Evolutionary conservation across 2,797 vertebrate species (phyloP).

Genomic region (Cygnus olor): DNA sequence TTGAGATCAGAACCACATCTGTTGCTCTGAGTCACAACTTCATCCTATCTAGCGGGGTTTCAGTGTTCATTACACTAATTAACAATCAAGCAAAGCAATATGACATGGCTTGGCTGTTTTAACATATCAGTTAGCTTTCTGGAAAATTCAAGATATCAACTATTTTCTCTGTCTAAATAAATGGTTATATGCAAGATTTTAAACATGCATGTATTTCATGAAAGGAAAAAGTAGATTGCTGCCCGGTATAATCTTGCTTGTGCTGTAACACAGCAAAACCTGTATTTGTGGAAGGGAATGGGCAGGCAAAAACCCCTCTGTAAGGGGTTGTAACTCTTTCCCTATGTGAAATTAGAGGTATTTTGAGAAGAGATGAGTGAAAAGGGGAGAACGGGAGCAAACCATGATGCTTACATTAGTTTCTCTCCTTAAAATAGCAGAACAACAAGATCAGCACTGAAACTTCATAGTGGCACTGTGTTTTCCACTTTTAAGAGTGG

Average conservation of each 20-base stretch:
- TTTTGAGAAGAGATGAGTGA: not conserved
- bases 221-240: not conserved
- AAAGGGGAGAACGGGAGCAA: not conserved
- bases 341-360: not conserved
- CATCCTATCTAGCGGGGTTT: not conserved
- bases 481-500: not conserved
- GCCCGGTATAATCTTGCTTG: not conserved
- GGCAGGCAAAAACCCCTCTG: not conserved
- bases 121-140: not conserved
- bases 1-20: conserved; percentile 47
- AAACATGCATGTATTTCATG: not conserved
- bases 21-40: conserved; percentile 48
- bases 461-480: not conserved
- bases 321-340: not conserved
- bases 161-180: not conserved
- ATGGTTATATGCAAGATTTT: not conserved
- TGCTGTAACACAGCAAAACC: not conserved
- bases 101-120: conserved; percentile 4
- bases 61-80: conserved; percentile 58
- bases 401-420: not conserved
- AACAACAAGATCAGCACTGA: not conserved
- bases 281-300: not conserved
- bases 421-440: not conserved
- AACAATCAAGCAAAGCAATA: not conserved
- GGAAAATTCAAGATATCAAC: not conserved